Evolutionary conservation across 2,797 vertebrate genomes (phyloP), one percentile per base, ranked within the genome.

Genomic region (Gadopsis marmoratus): DNA sequence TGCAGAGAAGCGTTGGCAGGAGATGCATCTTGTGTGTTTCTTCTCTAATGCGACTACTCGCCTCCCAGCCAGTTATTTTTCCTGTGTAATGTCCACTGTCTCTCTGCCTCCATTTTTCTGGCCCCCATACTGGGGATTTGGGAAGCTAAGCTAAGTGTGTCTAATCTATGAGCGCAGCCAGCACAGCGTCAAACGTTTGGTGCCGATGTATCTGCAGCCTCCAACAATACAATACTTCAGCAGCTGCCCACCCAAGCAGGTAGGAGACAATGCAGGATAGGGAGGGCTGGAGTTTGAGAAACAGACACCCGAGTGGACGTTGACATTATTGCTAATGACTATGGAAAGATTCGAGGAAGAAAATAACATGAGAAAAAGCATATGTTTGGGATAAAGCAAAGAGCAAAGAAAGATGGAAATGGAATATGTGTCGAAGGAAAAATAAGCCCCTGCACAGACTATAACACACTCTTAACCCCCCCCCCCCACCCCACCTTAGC

Each of bases 91-190:
- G 76, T 84, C 69, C 59, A 55, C 19, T 33, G 14, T 81, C 70
- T 86, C 45, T 80, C 47, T 71, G 54, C 76, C 26, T 59, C 53
- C 62, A 3, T 71, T 51, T 37, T 35, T 37, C 33, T 37, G n/a
- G n/a, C 29, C 37, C 33, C 53, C 23, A 71, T 69, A 39, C 62
- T 17, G 58, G 75, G 84, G 86, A 82, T 92, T 90, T 91, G 71
- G 56, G 75, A 64, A 87, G 76, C 68, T 74, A 73, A 86, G 82
- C 71, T 82, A 84, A 86, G 84, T 86, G 88, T 91, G 86, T 92
- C 86, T 89, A 88, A 93, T 92, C 87, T 90, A 77, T 75, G 79
- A 85, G 88, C 21, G 48, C 85, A 87, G 78, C 78, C 84, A 76
- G 63, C 78, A 67, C 61, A 62, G 83, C 71, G 19, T 84, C 87